Evolutionary conservation across 2,797 vertebrate genomes (phyloP).

Genomic region (Scleropages formosus): DNA sequence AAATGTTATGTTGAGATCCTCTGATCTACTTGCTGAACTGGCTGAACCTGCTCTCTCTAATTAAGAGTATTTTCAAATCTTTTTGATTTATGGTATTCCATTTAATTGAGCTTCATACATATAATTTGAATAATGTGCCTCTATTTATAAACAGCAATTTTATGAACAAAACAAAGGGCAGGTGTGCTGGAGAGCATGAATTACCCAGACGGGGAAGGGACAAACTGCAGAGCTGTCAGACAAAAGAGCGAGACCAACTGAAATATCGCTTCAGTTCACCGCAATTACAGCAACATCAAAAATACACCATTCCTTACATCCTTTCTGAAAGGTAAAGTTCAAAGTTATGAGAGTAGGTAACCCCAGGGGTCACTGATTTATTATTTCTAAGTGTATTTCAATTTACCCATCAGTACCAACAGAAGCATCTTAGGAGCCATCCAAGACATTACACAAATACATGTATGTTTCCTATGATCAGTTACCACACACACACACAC

Average conservation of each 20-base stretch:
- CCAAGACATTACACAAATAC: neutral
- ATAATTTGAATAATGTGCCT: slow-evolving; percentile 33
- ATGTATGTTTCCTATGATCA: neutral
- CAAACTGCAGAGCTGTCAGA: neutral
- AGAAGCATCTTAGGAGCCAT: neutral
- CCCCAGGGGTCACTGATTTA: neutral
- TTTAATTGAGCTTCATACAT: slow-evolving; percentile 30
- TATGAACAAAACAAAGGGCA: slow-evolving; percentile 39
- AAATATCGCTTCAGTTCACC: neutral
- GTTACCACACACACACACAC: neutral
- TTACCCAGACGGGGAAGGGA: neutral
- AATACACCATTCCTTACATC: neutral
- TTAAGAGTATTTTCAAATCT: slow-evolving; percentile 29
- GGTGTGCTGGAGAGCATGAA: slow-evolving; percentile 33
- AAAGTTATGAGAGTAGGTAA: neutral
- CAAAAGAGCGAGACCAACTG: neutral
- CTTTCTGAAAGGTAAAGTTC: neutral
- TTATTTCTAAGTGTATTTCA: neutral
- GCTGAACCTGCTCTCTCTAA: slow-evolving; percentile 12
- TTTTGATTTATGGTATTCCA: slow-evolving; percentile 26
- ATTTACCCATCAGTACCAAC: neutral
- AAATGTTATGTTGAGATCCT: neutral
- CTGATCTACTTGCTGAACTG: no score
- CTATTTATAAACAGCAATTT: slow-evolving; percentile 30
- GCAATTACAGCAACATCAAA: neutral